Base-by-base conservation (phyloP, 2,888 invertebrate species). In the Cryptocephalus moraei region DNA sequence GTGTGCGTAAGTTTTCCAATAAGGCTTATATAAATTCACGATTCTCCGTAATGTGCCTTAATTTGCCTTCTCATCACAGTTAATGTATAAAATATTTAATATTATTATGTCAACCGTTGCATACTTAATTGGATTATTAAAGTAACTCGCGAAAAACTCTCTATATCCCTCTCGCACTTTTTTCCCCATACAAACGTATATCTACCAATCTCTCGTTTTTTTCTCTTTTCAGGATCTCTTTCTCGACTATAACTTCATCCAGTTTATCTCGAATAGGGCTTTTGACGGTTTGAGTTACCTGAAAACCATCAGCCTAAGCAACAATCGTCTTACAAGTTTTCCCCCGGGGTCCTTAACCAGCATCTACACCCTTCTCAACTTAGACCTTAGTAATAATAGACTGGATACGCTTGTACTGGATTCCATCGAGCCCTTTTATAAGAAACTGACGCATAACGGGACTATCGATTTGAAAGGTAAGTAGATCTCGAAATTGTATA, bases 371-470 rank as follows among this genome's bases (percentile, higher is more conserved):
- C 75, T 90, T 22, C 78, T 79, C 61, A 81, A 83, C 57, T 74
- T 91, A 62, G 87, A 90, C 71, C 74, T 91, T 55, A 80, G 86
- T 64, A 80, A 82, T 54, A 91, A 91, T 69, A 75, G 78, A 58
- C 77, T 91, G 62, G 82, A 82, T 68, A 84, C 84, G 46, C 74
- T 91, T 68, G 84, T 84, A 61, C 81, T 79, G 68, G 83, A 84
- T 65, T 86, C 86, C 64, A 77, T 86, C 61, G 79, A 81, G 66
- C 87, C 51, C 9, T 54, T 52, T n/a, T 56, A 54, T 51, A 45
- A 52, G 33, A 56, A 54, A 34, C 41, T 53, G 32, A 33, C 45
- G 32, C 13, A 43, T 33, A 51, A 51, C 12, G 55, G 55, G 22
- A 53, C 49, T 9, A 45, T 55, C 32, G 44, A 47, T n/a, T 41